Conservation (phyloP, 2,113 vertebrate genomes). For the Euleptes europaea region DNA sequence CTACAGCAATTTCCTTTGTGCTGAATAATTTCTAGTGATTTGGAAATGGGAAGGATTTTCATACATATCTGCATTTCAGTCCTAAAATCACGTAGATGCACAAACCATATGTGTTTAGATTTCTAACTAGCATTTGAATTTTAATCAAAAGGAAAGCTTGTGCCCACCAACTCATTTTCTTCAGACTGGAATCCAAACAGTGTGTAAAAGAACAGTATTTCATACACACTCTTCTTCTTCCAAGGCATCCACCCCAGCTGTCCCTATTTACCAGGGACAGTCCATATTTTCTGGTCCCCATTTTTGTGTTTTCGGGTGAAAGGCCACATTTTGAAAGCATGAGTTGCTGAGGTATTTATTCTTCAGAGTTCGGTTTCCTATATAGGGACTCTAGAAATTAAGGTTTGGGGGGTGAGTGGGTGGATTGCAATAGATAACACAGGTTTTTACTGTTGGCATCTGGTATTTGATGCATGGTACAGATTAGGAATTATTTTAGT, state of each 20-base stretch:
- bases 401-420: no score
- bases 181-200: background rate
- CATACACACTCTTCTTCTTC: background rate
- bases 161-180: constrained; percentile 11
- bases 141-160: constrained; percentile 10
- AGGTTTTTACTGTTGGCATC: no score
- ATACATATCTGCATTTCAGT: background rate
- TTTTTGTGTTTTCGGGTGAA: no score
- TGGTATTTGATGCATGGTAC: no score
- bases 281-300: no score
- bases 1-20: constrained; percentile 40
- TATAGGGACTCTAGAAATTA: no score
- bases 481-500: no score
- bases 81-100: background rate
- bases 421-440: no score
- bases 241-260: background rate
- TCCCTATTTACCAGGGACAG: no score
- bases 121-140: background rate
- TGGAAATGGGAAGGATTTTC: constrained; percentile 25
- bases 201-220: background rate
- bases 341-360: no score
- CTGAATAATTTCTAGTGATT: constrained; percentile 33
- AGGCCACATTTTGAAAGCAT: no score
- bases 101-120: background rate
- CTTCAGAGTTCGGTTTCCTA: no score